These are phyloP conservation scores for Thalassoma bifasciatum DNA, from an alignment of 2,113 vertebrate genomes.

Conservation along the genomic window DNA sequence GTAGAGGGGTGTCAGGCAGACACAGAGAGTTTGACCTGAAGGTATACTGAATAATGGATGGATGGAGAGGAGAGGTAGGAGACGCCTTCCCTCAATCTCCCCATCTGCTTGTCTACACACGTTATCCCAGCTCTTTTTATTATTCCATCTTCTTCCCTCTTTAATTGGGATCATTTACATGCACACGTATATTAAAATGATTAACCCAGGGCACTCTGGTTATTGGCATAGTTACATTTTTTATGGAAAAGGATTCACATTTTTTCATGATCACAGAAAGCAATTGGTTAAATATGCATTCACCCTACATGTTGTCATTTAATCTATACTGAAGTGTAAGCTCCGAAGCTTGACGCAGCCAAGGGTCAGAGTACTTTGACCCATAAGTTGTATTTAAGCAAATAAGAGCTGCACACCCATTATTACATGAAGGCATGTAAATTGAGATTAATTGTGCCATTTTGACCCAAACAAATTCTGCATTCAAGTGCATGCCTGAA, in stretches of 20 bases:
- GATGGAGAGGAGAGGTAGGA: conserved; percentile 24
- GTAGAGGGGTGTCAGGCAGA: conserved; percentile 60
- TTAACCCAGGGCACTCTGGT: not conserved
- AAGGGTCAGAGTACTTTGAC: conserved; percentile 21
- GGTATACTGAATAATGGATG: conserved; percentile 77
- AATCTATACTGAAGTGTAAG: not conserved
- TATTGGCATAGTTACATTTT: not conserved
- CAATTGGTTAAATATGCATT: not conserved
- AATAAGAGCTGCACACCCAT: not conserved
- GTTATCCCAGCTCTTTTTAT: not conserved
- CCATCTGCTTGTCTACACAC: conserved; percentile 10
- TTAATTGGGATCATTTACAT: not conserved
- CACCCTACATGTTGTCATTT: not conserved
- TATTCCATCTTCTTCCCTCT: not conserved
- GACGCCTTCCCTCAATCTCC: conserved; percentile 24
- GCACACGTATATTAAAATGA: not conserved
- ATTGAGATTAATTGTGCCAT: not conserved
- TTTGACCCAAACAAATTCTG: conserved; percentile 30
- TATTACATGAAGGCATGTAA: not conserved
- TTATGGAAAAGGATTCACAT: not conserved
- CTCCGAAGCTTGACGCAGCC: not conserved
- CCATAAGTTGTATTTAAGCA: not conserved
- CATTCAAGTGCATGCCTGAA: conserved; percentile 18
- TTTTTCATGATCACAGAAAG: not conserved
- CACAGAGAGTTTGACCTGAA: conserved; percentile 72